Percentiles rank a stretch among this genome's conserved stretches.
Evolutionary conservation across 2,888 invertebrate genomes (phyloP).

Genomic region (Pyrocoelia pectoralis): DNA sequence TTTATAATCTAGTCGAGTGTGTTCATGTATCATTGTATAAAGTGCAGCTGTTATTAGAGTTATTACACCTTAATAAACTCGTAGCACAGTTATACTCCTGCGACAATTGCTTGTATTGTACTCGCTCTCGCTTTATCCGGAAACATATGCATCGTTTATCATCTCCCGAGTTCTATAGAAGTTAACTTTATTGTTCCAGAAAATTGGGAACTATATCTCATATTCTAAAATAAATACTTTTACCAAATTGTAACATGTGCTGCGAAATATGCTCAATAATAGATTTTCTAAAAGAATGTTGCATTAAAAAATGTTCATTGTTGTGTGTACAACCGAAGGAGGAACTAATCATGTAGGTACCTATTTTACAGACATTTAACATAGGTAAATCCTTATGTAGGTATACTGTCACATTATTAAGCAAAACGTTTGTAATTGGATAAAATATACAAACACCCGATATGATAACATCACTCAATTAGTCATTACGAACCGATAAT

Average conservation of each 20-base stretch:
- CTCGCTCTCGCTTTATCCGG: constrained; percentile 39
- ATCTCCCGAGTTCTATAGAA: constrained; percentile 25
- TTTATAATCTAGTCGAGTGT: constrained; percentile 36
- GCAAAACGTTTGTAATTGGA: too few species aligned
- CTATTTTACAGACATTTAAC: too few species aligned
- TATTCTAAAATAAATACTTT: constrained; percentile 12
- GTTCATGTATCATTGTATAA: constrained; percentile 52
- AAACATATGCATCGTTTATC: constrained; percentile 50
- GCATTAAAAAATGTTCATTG: background rate
- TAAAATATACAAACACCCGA: too few species aligned
- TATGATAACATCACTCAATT: too few species aligned
- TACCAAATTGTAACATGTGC: constrained; percentile 8
- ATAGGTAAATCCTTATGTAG: too few species aligned
- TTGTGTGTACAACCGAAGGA: too few species aligned
- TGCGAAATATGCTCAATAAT: background rate
- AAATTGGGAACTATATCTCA: constrained; percentile 22
- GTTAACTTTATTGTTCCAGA: constrained; percentile 28
- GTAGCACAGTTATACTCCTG: constrained; percentile 38
- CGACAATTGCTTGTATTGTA: constrained; percentile 50
- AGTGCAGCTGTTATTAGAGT: constrained; percentile 56
- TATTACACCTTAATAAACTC: constrained; percentile 57
- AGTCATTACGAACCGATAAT: too few species aligned
- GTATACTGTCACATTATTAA: too few species aligned
- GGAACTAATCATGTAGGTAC: too few species aligned
- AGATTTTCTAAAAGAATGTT: background rate